Evolutionary conservation across 2,113 vertebrate genomes (phyloP).

Genomic region (Pomatostomus ruficeps): DNA sequence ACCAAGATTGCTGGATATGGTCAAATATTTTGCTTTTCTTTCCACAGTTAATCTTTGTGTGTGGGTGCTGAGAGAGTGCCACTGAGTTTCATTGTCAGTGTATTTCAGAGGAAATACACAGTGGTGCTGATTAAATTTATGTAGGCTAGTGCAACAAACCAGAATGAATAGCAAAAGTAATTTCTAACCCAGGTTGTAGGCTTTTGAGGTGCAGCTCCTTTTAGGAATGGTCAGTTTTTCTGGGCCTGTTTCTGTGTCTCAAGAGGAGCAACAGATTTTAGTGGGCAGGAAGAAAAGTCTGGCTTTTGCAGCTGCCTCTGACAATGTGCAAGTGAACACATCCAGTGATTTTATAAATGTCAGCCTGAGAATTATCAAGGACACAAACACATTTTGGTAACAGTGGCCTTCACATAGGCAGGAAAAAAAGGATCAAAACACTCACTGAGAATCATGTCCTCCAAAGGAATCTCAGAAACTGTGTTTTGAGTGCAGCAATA

Average conservation of each 20-base stretch:
- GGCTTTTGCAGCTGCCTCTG: not conserved
- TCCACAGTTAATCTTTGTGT: not conserved
- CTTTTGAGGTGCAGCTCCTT: not conserved
- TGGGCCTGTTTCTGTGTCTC: not conserved
- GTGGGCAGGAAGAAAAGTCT: not conserved
- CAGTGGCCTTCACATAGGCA: not conserved
- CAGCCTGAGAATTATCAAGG: not conserved
- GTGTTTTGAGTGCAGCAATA: not conserved
- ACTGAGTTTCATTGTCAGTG: fast-evolving
- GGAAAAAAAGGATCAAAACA: not conserved
- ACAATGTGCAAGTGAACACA: not conserved
- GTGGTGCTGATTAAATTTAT: not conserved
- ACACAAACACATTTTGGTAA: not conserved
- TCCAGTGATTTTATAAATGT: not conserved
- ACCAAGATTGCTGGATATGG: not conserved
- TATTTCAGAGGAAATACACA: not conserved
- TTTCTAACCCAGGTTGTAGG: not conserved
- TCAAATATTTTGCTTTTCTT: not conserved
- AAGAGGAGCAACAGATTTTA: not conserved
- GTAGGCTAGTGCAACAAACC: not conserved
- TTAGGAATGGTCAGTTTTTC: not conserved
- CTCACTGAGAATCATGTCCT: not conserved
- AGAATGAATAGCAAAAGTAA: not conserved
- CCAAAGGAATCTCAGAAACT: not conserved
- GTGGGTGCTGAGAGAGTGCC: not conserved